phyloP scores from a whole-genome alignment of 2,797 vertebrate genomes.

The Pygocentrus nattereri region DNA sequence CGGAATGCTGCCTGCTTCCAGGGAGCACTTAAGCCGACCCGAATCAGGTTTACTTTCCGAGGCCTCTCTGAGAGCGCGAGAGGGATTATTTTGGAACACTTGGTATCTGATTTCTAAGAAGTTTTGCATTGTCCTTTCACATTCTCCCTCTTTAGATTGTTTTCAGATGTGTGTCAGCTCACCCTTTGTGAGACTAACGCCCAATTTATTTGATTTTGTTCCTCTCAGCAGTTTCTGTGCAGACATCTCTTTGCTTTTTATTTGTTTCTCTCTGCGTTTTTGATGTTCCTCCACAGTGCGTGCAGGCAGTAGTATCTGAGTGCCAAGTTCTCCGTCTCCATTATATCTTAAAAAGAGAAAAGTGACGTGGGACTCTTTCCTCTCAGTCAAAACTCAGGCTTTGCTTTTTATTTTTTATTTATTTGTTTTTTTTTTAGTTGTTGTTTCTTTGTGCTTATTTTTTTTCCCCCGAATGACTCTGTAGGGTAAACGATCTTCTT shows the following conservation, averaged over 20 bases:
- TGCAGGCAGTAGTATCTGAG: conserved; percentile 66
- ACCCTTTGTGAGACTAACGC: conserved; percentile 67
- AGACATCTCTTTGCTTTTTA: conserved; percentile 68
- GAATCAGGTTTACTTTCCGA: conserved; percentile 72
- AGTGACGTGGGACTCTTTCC: conserved; percentile 71
- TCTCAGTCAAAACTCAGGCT: conserved; percentile 53
- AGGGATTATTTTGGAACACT: conserved; percentile 66
- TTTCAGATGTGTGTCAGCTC: conserved; percentile 74
- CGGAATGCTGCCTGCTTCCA: conserved; percentile 77
- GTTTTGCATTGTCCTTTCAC: conserved; percentile 70
- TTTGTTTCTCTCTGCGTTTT: conserved; percentile 66
- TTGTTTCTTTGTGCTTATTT: conserved; percentile 34
- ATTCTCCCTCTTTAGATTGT: conserved; percentile 64
- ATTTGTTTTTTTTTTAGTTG: conserved; percentile 48
- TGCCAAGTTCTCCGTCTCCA: conserved; percentile 69
- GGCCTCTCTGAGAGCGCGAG: conserved; percentile 61
- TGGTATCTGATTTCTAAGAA: conserved; percentile 72
- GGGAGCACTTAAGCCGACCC: conserved; percentile 76
- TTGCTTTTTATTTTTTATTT: conserved; percentile 56
- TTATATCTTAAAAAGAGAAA: conserved; percentile 61
- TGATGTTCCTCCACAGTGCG: conserved; percentile 65
- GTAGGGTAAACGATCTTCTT: conserved; percentile 64
- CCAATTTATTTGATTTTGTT: conserved; percentile 79
- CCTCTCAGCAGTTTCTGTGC: conserved; percentile 69
- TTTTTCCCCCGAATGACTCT: conserved; percentile 63